Evolutionary conservation across 2,113 vertebrate species (phyloP).

Genomic region (Erythrocebus patas): DNA sequence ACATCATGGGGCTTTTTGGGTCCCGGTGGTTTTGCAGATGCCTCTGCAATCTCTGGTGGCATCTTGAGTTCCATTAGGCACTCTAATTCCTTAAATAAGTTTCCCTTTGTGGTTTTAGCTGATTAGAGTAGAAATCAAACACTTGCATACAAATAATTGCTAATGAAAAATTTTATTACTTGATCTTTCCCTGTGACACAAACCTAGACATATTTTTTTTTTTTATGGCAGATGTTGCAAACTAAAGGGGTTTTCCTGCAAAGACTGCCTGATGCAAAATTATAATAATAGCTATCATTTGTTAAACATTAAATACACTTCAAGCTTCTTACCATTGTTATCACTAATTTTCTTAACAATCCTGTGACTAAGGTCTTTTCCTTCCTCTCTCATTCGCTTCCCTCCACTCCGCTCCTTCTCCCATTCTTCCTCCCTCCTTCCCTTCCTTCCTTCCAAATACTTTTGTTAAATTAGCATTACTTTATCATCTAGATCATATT

Average conservation of each 20-base stretch:
- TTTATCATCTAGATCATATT: neutral
- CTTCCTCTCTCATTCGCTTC: fast-evolving
- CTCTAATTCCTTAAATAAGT: neutral
- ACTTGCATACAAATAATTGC: neutral
- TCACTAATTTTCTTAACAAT: neutral
- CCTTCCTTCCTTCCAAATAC: neutral
- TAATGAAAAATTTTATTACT: neutral
- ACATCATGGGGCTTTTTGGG: neutral
- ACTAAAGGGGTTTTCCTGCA: neutral
- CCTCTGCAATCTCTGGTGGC: neutral
- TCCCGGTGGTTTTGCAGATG: neutral
- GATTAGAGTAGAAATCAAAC: neutral
- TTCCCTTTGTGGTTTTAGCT: neutral
- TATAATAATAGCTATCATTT: neutral
- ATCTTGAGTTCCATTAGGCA: neutral
- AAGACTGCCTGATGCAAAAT: neutral
- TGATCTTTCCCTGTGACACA: neutral
- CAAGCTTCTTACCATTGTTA: neutral
- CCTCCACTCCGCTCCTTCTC: neutral
- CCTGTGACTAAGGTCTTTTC: neutral
- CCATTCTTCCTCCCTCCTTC: neutral
- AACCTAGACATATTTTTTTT: neutral
- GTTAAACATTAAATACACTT: neutral
- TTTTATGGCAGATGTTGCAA: neutral
- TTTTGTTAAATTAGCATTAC: neutral